phyloP scores from a whole-genome alignment of 2,797 vertebrate genomes.

The Rachycentron canadum region DNA sequence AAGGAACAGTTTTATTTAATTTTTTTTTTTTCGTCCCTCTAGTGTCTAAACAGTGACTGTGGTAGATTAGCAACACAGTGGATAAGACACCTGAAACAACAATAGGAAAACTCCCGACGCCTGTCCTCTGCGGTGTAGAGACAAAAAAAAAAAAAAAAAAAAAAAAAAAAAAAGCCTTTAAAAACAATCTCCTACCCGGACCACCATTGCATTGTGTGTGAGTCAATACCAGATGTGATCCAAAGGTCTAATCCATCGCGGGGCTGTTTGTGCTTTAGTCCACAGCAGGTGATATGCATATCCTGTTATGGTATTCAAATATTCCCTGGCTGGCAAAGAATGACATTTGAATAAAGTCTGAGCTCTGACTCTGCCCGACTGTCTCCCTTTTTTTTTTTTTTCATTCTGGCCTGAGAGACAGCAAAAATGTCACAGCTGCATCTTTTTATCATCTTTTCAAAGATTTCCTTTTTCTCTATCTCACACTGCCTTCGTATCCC shows the following conservation, averaged over 20 bases:
- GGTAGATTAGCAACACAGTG: background rate
- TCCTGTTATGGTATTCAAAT: conserved; percentile 55
- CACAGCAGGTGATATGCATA: conserved; percentile 38
- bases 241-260: background rate
- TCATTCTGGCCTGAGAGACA: conserved; percentile 12
- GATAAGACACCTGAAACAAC: conserved; percentile 17
- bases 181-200: background rate
- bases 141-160: accelerated
- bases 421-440: conserved; percentile 39
- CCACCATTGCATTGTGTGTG: background rate
- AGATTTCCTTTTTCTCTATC: background rate
- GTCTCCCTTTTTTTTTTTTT: background rate
- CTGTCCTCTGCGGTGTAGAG: background rate
- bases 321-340: conserved; percentile 5
- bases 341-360: conserved; percentile 58
- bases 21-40: too few relatives aligned
- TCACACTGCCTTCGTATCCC: background rate
- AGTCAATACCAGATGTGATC: conserved; percentile 1
- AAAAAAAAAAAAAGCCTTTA: background rate
- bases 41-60: background rate
- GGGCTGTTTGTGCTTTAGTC: background rate
- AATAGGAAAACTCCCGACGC: background rate
- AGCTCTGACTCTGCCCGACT: conserved; percentile 6
- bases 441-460: conserved; percentile 10
- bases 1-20: too few relatives aligned